phyloP scores from a whole-genome alignment of 35 echinoderm and acorn worm species.

The Apostichopus parvimensis region DNA sequence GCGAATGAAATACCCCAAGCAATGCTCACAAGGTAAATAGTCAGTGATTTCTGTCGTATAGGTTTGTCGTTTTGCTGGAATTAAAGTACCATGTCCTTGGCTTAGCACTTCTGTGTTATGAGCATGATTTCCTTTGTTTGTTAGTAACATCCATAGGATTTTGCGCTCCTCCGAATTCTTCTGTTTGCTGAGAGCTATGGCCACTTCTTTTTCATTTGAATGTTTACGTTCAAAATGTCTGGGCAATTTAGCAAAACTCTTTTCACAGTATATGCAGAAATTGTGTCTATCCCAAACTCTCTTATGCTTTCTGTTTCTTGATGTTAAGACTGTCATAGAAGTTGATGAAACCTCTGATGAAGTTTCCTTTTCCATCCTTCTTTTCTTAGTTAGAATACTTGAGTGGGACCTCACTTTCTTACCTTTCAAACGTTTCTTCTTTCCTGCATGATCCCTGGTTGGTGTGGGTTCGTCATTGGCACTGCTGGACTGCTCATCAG shows the following conservation, averaged over 20 bases:
- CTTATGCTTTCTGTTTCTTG: not conserved
- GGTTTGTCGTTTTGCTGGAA: not conserved
- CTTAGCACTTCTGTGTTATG: constrained; percentile 42
- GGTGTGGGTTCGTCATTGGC: not conserved
- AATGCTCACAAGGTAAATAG: not conserved
- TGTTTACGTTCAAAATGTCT: constrained; percentile 51
- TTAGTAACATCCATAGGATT: constrained; percentile 14
- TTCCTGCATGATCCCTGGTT: not conserved
- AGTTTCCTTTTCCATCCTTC: not conserved
- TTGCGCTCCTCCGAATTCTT: constrained; percentile 42
- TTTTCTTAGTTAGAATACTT: not conserved
- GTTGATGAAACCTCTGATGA: not conserved
- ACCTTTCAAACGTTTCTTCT: not conserved
- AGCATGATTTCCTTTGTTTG: constrained; percentile 62
- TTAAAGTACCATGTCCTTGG: not conserved
- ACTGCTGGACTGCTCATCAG: not conserved
- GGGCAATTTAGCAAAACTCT: constrained; percentile 29
- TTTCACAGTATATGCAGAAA: constrained; percentile 44
- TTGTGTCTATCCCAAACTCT: constrained; percentile 34
- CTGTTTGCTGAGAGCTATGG: not conserved
- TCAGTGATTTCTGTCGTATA: not conserved
- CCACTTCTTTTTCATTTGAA: constrained; percentile 37
- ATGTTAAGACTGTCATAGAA: constrained; percentile 38
- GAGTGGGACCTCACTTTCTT: not conserved
- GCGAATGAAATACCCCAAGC: not conserved